Base-by-base conservation (phyloP, 2,113 vertebrate species). In the Dicentrarchus labrax region DNA sequence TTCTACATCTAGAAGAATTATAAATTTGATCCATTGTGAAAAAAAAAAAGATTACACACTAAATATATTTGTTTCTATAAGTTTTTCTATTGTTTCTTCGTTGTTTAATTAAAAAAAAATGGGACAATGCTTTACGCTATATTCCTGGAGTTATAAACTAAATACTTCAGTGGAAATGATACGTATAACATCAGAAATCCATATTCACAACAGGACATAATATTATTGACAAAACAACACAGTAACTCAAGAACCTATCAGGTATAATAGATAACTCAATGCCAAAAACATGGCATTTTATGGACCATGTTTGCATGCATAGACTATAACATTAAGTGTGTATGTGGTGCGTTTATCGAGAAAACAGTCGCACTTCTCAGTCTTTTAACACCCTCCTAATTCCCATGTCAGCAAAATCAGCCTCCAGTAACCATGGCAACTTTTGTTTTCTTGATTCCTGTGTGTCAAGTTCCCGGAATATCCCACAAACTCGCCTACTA, bases 361-460 rank as follows among this genome's bases (percentile, higher is more conserved):
- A 59, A 70, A 77, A 38, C 1, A 15, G 72, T 43, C 61, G 22
- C 30, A 15, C 22, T 21, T 24, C 21, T 67, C 21, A 39, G 41
- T 74, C 54, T 38, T 53, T 59, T 16, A 45, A 73, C 39, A 80
- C 16, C 59, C 0, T 80, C 64, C 41, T n/a, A n/a, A 69, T 76
- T 82, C 39, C 54, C 45, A 50, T 10, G 0, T 78, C 39, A 72
- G 22, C 73, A 61, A 84, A 59, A 67, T 77, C 59, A 54, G 16
- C 39, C 78, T 61, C 36, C 24, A 21, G 72, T 88, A 64, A 66
- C 73, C 80, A 88, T 84, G 70, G 68, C 48, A 86, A 88, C 83
- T 59, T 80, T 84, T 84, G 81, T 83, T 83, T 87, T 64, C 72
- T 76, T 56, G 39, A 64, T 77, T 76, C 68, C 24, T 60, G 16